phyloP scores from a whole-genome alignment of 2,888 invertebrate genomes.

The Drosophila pegasa region DNA sequence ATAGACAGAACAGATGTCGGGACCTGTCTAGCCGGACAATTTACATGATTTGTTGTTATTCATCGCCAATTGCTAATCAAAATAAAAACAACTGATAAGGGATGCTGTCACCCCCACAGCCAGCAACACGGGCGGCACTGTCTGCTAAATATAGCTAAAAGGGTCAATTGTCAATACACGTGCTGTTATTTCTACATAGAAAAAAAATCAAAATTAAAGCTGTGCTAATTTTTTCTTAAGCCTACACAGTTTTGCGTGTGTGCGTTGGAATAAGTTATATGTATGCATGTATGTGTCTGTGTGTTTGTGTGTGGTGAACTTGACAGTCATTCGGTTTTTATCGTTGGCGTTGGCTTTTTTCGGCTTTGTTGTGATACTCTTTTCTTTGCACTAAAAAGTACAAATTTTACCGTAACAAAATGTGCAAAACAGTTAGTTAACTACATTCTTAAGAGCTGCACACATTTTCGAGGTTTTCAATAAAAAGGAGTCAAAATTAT shows the following conservation, averaged over 20 bases:
- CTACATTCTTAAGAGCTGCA: background rate
- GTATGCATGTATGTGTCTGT: background rate
- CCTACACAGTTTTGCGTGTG: conserved; percentile 4
- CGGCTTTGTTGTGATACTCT: background rate
- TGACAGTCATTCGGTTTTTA: conserved; percentile 16
- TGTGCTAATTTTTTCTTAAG: conserved; percentile 1
- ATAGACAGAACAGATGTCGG: conserved; percentile 6
- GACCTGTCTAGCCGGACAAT: conserved; percentile 15
- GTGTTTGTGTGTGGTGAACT: background rate
- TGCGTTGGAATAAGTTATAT: background rate
- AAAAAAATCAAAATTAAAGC: background rate
- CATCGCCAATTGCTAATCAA: conserved; percentile 22
- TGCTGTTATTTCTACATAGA: conserved; percentile 9
- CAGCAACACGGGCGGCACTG: conserved; percentile 1
- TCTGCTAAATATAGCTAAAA: background rate
- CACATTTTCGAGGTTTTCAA: background rate
- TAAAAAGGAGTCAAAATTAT: background rate
- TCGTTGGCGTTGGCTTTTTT: conserved; percentile 3
- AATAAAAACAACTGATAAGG: conserved; percentile 43
- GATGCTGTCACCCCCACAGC: conserved; percentile 14
- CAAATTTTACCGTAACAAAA: background rate
- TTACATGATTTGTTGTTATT: conserved; percentile 21
- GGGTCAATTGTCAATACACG: conserved; percentile 21
- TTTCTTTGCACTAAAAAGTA: background rate
- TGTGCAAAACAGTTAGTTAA: background rate